A percentile compares a stretch with the other conserved stretches of the same genome.
Conservation (phyloP, 2,888 invertebrate genomes). For the Sesia bembeciformis region DNA sequence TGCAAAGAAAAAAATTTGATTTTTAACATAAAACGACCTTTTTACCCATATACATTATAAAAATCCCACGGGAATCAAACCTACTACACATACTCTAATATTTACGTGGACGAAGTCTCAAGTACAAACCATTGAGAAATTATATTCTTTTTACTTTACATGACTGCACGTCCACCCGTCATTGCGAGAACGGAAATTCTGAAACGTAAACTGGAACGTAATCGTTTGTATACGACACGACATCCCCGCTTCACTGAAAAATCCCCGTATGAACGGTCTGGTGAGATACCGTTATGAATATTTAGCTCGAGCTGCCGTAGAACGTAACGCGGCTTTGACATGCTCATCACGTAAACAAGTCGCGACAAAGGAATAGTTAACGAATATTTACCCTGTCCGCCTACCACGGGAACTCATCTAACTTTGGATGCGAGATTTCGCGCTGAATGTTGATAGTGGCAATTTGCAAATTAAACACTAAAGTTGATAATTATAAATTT, state of each 20-base stretch:
- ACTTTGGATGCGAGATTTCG: slow-evolving; percentile 1
- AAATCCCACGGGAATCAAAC: too few relatives aligned
- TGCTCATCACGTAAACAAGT: slow-evolving; percentile 34
- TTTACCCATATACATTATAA: too few relatives aligned
- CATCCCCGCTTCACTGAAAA: neutral
- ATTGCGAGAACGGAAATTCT: neutral
- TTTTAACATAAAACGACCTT: too few relatives aligned
- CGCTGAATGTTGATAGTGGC: slow-evolving; percentile 1
- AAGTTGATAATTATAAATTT: too few relatives aligned
- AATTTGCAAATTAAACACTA: slow-evolving; percentile 3
- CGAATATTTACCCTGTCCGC: slow-evolving; percentile 34
- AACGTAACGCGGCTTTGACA: slow-evolving; percentile 25
- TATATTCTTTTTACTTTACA: too few relatives aligned
- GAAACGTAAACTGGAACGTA: neutral
- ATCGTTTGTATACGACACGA: neutral
- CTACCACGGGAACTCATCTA: slow-evolving; percentile 1
- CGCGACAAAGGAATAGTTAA: slow-evolving; percentile 58
- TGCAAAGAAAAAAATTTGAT: too few relatives aligned
- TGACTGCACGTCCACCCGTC: neutral
- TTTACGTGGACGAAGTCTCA: too few relatives aligned
- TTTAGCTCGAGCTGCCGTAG: slow-evolving; percentile 6
- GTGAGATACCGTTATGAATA: neutral
- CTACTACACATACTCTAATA: too few relatives aligned
- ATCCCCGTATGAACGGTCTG: neutral
- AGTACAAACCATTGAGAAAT: too few relatives aligned